A percentile compares a stretch with the other conserved stretches of the same genome.
phyloP scores from a whole-genome alignment of 2,113 vertebrate genomes.

The Peromyscus californicus region DNA sequence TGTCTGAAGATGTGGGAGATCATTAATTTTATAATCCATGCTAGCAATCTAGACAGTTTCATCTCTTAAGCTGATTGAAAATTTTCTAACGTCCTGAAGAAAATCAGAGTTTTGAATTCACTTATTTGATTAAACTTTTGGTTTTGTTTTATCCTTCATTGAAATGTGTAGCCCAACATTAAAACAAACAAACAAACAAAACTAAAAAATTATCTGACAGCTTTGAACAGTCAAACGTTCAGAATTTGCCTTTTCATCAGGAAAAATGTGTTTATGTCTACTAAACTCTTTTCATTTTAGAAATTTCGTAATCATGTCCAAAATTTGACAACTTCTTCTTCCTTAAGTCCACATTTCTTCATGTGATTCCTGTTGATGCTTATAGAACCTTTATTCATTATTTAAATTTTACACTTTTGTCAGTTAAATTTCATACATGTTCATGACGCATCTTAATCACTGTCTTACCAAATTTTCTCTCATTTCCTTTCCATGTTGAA shows the following conservation, averaged over 20 bases:
- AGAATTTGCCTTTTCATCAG: background rate
- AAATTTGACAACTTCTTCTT: conserved; percentile 48
- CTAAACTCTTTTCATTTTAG: conserved; percentile 12
- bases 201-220: conserved; percentile 6
- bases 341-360: background rate
- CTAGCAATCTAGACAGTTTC: background rate
- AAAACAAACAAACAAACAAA: background rate
- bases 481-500: background rate
- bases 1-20: background rate
- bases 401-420: background rate
- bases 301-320: background rate
- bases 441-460: too few species aligned
- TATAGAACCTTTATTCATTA: background rate
- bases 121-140: conserved; percentile 44
- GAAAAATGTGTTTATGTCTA: background rate
- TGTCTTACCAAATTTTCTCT: too few species aligned
- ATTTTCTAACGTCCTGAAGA: conserved; percentile 54
- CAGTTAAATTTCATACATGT: background rate
- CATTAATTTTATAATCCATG: background rate
- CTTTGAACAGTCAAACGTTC: background rate
- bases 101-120: conserved; percentile 9
- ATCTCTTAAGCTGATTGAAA: conserved; percentile 35
- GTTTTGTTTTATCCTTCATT: conserved; percentile 28
- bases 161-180: background rate
- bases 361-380: background rate